Evolutionary conservation across 2,113 vertebrate species (phyloP), one percentile per base, ranked within the genome.

Genomic region (Nibea coibor): DNA sequence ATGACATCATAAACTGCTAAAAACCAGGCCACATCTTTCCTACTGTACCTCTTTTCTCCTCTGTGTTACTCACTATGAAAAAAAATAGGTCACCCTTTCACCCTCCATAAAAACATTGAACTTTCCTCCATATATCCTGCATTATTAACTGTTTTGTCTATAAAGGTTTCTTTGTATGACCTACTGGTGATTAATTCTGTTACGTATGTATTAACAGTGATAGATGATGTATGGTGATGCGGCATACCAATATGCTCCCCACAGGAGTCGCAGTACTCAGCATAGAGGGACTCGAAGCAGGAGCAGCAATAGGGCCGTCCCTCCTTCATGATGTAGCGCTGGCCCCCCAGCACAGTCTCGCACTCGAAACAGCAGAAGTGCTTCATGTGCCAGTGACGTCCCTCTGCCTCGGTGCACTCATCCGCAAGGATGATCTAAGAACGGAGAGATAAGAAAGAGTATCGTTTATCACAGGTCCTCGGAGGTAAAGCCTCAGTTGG

Each of bases 271-370:
- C 98, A 99, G 89, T 98, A 99, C 83, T 99, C 98, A 0, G 98
- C 97, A 0, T 99, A 99, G 76, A 99, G 93, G 61, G 97, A 97
- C 94, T 99, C 96, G 0, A 99, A 99, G 93, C 98, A 99, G 94
- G 94, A 95, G 94, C 98, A 99, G 91, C 98, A 99, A 94, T 99
- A 99, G 16, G 98, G 98, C 11, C 97, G 92, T 10, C 98, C 97
- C 1, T 99, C 98, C 94, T 99, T 99, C 98, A 99, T 99, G 94
- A 99, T 99, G 94, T 99, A 99, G 65, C 98, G 96, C 94, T 99
- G 98, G 15, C 98, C 98, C 0, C 98, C 98, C 81, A 99, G 94
- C 67, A 97, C 96, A 0, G 97, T 97, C 94, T 99, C 97, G 0
- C 98, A 99, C 91, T 99, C 98, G 0, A 98, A 99, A 92, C 98